Evolutionary conservation across 2,797 vertebrate genomes (phyloP).

Genomic region (Staurois parvus): DNA sequence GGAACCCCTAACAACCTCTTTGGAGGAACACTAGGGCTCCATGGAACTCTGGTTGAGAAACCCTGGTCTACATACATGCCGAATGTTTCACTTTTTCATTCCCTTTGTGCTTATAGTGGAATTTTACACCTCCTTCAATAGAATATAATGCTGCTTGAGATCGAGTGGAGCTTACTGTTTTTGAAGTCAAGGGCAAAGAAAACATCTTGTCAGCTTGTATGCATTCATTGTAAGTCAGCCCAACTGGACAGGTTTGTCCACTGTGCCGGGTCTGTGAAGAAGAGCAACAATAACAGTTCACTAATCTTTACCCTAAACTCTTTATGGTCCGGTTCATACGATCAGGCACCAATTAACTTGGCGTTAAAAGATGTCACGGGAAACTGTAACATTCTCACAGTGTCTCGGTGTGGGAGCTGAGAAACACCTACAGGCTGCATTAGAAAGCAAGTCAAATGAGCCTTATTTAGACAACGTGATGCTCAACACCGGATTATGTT

Average conservation of each 20-base stretch:
- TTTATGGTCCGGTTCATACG: constrained; percentile 47
- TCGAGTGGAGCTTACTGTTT: background rate
- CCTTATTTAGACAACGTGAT: constrained; percentile 23
- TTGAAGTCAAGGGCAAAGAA: constrained; percentile 8
- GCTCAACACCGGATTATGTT: constrained; percentile 19
- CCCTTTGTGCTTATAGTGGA: background rate
- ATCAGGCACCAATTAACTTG: constrained; percentile 55
- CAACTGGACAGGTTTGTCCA: constrained; percentile 53
- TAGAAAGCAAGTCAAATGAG: constrained; percentile 18
- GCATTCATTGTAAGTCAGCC: background rate
- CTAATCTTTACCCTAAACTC: constrained; percentile 48
- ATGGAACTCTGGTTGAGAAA: too few species aligned
- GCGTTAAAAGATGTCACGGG: constrained; percentile 60
- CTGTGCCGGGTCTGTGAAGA: constrained; percentile 12
- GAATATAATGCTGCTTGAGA: background rate
- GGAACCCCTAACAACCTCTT: too few species aligned
- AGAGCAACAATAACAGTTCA: constrained; percentile 35
- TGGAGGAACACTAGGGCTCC: too few species aligned
- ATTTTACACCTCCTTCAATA: background rate
- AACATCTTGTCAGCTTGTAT: constrained; percentile 19
- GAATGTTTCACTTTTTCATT: background rate
- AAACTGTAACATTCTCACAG: constrained; percentile 55
- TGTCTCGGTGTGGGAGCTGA: constrained; percentile 22
- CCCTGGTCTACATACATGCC: too few species aligned
- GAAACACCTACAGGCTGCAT: constrained; percentile 32